A percentile compares a stretch with the other conserved stretches of the same genome.
Evolutionary conservation across 2,797 vertebrate species (phyloP).

Genomic region (Esox lucius): DNA sequence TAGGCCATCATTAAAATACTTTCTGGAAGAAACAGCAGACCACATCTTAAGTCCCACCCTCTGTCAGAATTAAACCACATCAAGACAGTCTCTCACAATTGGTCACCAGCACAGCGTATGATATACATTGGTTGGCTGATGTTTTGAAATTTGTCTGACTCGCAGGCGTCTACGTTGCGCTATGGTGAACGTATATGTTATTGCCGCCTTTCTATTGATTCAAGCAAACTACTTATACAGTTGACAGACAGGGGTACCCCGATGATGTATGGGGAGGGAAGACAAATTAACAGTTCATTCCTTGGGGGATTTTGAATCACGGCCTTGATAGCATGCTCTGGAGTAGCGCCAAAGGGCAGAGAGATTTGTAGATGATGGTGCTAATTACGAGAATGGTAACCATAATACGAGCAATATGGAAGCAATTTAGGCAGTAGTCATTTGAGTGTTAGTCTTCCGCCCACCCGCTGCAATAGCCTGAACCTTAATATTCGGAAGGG

Average conservation of each 20-base stretch:
- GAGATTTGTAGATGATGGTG: slow-evolving; percentile 87
- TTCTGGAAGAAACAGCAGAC: slow-evolving; percentile 83
- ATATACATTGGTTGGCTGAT: slow-evolving; percentile 68
- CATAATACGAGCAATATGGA: slow-evolving; percentile 87
- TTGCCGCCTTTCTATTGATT: slow-evolving; percentile 49
- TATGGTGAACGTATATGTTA: slow-evolving; percentile 16
- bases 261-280: slow-evolving; percentile 70
- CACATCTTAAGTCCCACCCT: slow-evolving; percentile 86
- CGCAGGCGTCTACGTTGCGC: slow-evolving; percentile 29
- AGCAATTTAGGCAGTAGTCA: slow-evolving; percentile 87
- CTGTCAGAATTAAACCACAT: slow-evolving; percentile 84
- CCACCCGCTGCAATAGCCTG: slow-evolving; percentile 75
- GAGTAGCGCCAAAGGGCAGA: slow-evolving; percentile 83
- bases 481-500: slow-evolving; percentile 53
- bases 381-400: slow-evolving; percentile 89
- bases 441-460: slow-evolving; percentile 84
- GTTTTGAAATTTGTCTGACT: slow-evolving; percentile 73
- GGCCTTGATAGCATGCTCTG: slow-evolving; percentile 69
- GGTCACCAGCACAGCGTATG: slow-evolving; percentile 79
- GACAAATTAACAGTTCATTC: slow-evolving; percentile 69
- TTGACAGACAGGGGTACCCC: slow-evolving; percentile 58
- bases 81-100: slow-evolving; percentile 77
- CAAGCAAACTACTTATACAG: slow-evolving; percentile 49
- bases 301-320: slow-evolving; percentile 68
- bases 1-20: slow-evolving; percentile 86